A percentile compares a stretch with the other conserved stretches of the same genome.
Evolutionary conservation across 2,888 invertebrate genomes (phyloP).

Genomic region (Troides oblongomaculatus): DNA sequence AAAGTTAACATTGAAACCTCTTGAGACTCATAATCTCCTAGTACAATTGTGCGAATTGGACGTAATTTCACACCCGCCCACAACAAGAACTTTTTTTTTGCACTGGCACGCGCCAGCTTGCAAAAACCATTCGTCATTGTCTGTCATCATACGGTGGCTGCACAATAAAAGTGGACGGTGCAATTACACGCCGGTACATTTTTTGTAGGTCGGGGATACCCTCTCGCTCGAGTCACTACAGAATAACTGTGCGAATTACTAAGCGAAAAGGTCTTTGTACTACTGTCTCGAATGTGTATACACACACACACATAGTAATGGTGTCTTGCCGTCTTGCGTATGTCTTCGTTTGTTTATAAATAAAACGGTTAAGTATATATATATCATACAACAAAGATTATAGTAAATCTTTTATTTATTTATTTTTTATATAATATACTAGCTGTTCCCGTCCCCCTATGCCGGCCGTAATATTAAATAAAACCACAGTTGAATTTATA

Average conservation of each 20-base stretch:
- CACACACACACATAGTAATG: neutral
- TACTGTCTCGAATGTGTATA: conserved; percentile 30
- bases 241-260: conserved; percentile 53
- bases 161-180: conserved; percentile 64
- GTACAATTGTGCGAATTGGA: conserved; percentile 78
- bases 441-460: too few species aligned
- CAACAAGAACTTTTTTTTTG: conserved; percentile 56
- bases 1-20: conserved; percentile 51
- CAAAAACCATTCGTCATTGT: conserved; percentile 58
- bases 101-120: conserved; percentile 60
- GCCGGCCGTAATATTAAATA: too few species aligned
- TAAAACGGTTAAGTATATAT: neutral
- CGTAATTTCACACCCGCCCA: conserved; percentile 67
- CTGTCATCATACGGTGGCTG: conserved; percentile 66
- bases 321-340: neutral
- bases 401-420: too few species aligned
- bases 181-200: conserved; percentile 54
- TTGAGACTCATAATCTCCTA: conserved; percentile 55
- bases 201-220: conserved; percentile 74
- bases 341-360: neutral
- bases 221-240: conserved; percentile 49
- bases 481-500: too few species aligned
- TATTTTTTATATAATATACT: too few species aligned
- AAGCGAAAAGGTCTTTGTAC: conserved; percentile 50
- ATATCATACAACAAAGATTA: too few species aligned